phyloP scores from a whole-genome alignment of 2,888 invertebrate genomes.

The Athalia circularis region DNA sequence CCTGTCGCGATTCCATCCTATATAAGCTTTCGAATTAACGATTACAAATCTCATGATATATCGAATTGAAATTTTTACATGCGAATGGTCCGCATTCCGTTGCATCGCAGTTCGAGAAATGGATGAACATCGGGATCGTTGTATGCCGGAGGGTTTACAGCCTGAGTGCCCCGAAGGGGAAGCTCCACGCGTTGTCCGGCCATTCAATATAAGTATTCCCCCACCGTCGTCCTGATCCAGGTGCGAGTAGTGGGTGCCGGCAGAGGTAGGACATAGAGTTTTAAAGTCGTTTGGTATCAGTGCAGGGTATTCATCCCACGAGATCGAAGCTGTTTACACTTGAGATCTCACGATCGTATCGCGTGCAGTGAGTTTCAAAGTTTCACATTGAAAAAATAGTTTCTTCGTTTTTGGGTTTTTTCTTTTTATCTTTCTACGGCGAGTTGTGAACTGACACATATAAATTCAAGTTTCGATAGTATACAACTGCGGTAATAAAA shows the following conservation, averaged over 20 bases:
- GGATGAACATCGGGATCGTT: neutral
- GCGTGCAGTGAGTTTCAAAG: neutral
- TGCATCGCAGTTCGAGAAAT: neutral
- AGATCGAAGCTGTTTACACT: conserved; percentile 25
- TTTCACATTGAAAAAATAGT: neutral
- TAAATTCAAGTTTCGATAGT: too few relatives aligned
- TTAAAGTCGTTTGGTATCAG: conserved; percentile 38
- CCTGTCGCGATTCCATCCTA: too few relatives aligned
- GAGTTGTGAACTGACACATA: too few relatives aligned
- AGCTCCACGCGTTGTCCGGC: neutral
- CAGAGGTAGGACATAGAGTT: conserved; percentile 29
- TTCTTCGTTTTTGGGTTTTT: neutral
- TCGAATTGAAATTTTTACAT: neutral
- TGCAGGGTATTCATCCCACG: conserved; percentile 26
- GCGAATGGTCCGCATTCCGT: neutral
- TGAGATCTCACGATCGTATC: neutral
- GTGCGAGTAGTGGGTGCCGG: conserved; percentile 42
- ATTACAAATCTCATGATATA: too few relatives aligned
- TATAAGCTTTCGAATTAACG: too few relatives aligned
- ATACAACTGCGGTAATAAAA: too few relatives aligned
- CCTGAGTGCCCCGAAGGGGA: too few relatives aligned
- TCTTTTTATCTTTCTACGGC: too few relatives aligned
- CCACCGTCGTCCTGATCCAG: conserved; percentile 5
- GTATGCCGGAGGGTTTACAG: too few relatives aligned
- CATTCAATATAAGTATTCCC: conserved; percentile 12